These are phyloP conservation scores for Thunnus maccoyii DNA, from an alignment of 2,113 vertebrate species.

Conservation along the genomic window DNA sequence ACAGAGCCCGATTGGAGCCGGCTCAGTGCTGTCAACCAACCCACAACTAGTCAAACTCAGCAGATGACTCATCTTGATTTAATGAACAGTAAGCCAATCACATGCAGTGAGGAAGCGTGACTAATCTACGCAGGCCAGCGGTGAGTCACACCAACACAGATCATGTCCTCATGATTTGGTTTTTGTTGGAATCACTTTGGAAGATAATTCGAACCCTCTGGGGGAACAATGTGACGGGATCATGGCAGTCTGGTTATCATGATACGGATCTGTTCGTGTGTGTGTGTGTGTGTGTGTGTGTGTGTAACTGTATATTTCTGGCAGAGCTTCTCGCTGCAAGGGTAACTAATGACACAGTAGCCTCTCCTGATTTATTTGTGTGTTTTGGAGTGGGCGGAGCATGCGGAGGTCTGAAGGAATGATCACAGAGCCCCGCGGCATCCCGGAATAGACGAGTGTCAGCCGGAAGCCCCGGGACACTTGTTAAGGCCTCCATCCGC, in stretches of 20 bases:
- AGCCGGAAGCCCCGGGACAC: slow-evolving; percentile 39
- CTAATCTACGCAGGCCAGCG: slow-evolving; percentile 58
- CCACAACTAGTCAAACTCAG: slow-evolving; percentile 34
- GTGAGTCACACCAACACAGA: slow-evolving; percentile 56
- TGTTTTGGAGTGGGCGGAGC: slow-evolving; percentile 50
- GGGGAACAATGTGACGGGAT: slow-evolving; percentile 2
- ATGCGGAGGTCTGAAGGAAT: slow-evolving; percentile 20
- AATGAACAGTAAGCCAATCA: slow-evolving; percentile 47
- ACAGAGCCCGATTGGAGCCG: not conserved
- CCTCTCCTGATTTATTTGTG: slow-evolving; percentile 62
- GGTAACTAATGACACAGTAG: slow-evolving; percentile 48
- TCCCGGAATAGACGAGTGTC: slow-evolving; percentile 62
- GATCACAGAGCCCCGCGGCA: slow-evolving; percentile 54
- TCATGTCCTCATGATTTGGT: slow-evolving; percentile 34
- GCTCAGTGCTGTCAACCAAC: slow-evolving; percentile 12
- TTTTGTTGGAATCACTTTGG: slow-evolving; percentile 25
- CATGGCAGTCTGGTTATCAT: not conserved
- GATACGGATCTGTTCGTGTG: slow-evolving; percentile 27
- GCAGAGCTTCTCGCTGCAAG: not conserved
- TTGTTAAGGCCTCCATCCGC: slow-evolving; percentile 39
- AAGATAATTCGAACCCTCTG: slow-evolving; percentile 45
- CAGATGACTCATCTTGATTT: slow-evolving; percentile 61
- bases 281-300: no score
- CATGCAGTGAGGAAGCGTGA: slow-evolving; percentile 68
- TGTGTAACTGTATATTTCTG: slow-evolving; percentile 8